A percentile compares a stretch with the other conserved stretches of the same genome.
These are phyloP conservation scores for Trichopria drosophilae DNA, from an alignment of 2,888 invertebrate species.

Conservation along the genomic window DNA sequence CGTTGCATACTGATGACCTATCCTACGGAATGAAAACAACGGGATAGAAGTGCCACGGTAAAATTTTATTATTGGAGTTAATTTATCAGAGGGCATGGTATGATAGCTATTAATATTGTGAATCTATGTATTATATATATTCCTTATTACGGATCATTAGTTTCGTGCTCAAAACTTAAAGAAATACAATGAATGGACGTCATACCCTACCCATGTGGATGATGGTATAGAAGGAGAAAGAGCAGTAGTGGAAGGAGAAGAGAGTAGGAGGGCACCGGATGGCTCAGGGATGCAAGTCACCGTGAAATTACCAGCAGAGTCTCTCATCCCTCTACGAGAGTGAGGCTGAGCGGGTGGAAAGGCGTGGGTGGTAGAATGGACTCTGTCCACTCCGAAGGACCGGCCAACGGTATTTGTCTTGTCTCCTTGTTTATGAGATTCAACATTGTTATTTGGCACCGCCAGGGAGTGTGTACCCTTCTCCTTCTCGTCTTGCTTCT, in stretches of 20 bases:
- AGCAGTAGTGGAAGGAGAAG: slow-evolving; percentile 33
- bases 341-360: slow-evolving; percentile 37
- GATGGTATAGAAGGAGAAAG: slow-evolving; percentile 38
- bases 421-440: slow-evolving; percentile 60
- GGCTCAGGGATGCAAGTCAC: slow-evolving; percentile 64
- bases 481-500: slow-evolving; percentile 29
- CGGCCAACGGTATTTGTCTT: slow-evolving; percentile 58
- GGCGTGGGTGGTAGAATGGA: slow-evolving; percentile 54
- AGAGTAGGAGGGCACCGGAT: slow-evolving; percentile 43
- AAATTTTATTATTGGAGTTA: too few relatives aligned
- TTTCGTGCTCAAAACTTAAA: too few relatives aligned
- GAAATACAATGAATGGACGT: slow-evolving; percentile 41
- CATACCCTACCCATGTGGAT: too few relatives aligned
- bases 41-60: too few relatives aligned
- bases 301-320: slow-evolving; percentile 64
- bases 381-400: slow-evolving; percentile 56
- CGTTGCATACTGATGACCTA: too few relatives aligned
- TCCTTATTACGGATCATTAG: slow-evolving; percentile 42
- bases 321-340: slow-evolving; percentile 52
- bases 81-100: too few relatives aligned
- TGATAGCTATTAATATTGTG: too few relatives aligned
- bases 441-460: slow-evolving; percentile 60
- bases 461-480: slow-evolving; percentile 52
- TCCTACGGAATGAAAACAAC: too few relatives aligned
- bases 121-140: too few relatives aligned